Evolutionary conservation across 1,140 invertebrate genomes (phyloP).

Genomic region (Diachasmimorpha longicaudata): DNA sequence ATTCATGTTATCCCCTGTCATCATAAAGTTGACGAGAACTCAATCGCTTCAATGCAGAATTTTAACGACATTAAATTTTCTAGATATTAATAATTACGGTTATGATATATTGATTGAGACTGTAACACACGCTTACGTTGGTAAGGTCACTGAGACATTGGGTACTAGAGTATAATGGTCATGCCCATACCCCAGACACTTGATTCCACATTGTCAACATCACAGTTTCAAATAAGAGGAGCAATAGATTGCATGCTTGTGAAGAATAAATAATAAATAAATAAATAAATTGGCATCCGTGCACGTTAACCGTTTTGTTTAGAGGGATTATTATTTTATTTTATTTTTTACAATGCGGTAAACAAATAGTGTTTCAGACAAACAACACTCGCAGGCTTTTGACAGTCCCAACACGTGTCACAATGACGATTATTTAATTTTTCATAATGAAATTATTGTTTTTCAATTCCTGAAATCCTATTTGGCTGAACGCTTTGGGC

Average conservation of each 20-base stretch:
- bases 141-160: conserved; percentile 63
- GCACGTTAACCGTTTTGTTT: not conserved
- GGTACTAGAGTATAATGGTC: conserved; percentile 54
- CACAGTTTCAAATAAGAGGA: not conserved
- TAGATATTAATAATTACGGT: not conserved
- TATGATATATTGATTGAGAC: not conserved
- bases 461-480: not conserved
- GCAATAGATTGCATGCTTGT: not conserved
- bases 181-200: conserved; percentile 60
- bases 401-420: not conserved
- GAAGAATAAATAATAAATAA: not conserved
- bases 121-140: not conserved
- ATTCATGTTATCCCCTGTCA: too few species aligned
- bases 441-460: not conserved
- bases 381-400: not conserved
- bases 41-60: too few species aligned
- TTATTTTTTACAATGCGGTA: not conserved
- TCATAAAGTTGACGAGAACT: too few species aligned
- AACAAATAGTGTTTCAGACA: not conserved
- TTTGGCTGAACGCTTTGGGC: not conserved
- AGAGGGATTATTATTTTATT: not conserved
- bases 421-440: not conserved
- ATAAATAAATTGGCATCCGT: not conserved
- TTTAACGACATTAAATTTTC: not conserved
- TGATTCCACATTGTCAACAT: conserved; percentile 13